These are phyloP conservation scores for Ctenopoma kingsleyae DNA, from an alignment of 2,797 vertebrate species.

Conservation along the genomic window DNA sequence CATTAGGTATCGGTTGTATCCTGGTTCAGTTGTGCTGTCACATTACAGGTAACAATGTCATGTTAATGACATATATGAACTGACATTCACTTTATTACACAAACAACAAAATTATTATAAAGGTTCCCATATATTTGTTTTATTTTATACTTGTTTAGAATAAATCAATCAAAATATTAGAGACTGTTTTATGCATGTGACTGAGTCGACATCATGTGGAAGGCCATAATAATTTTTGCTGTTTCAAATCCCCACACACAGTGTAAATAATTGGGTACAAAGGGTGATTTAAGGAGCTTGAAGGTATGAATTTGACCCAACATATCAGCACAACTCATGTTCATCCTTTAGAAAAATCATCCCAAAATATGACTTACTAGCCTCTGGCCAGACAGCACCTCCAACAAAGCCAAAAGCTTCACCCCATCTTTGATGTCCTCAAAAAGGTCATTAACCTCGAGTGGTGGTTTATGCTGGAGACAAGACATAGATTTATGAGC, in stretches of 20 bases:
- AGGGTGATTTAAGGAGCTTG: neutral
- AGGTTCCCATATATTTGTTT: too few species aligned
- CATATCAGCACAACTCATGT: neutral
- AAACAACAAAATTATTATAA: too few species aligned
- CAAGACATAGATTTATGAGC: slow-evolving; percentile 17
- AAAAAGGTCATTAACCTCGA: slow-evolving; percentile 94
- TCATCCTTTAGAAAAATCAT: neutral
- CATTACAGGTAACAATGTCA: too few species aligned
- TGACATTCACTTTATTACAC: too few species aligned
- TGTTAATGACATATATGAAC: too few species aligned
- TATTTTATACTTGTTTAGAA: too few species aligned
- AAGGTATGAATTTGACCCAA: neutral
- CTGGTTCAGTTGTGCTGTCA: neutral
- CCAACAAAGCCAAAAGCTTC: slow-evolving; percentile 93
- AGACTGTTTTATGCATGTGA: too few species aligned
- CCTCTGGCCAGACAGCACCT: slow-evolving; percentile 97
- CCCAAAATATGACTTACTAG: slow-evolving; percentile 85
- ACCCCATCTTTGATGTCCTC: slow-evolving; percentile 99
- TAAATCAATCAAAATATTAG: too few species aligned
- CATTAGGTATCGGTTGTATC: neutral
- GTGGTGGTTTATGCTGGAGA: slow-evolving; percentile 90
- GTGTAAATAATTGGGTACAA: neutral
- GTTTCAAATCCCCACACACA: slow-evolving; percentile 2
- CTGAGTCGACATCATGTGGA: neutral
- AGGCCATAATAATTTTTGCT: too few species aligned